These are phyloP conservation scores for Emys orbicularis DNA, from an alignment of 2,797 vertebrate genomes.

Conservation along the genomic window DNA sequence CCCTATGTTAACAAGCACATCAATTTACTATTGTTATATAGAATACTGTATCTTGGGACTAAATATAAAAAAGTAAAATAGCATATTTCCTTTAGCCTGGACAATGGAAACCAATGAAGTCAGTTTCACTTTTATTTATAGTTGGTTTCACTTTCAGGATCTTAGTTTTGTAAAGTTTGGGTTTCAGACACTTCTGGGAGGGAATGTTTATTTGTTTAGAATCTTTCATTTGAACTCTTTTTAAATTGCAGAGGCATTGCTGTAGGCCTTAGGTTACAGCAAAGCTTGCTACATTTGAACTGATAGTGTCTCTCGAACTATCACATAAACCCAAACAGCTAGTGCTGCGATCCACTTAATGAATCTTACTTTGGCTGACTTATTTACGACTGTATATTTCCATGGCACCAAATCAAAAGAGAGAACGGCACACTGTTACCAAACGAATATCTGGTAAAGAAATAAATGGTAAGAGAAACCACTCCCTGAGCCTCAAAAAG, in stretches of 20 bases:
- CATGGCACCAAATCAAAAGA: neutral
- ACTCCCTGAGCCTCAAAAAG: neutral
- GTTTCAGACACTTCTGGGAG: neutral
- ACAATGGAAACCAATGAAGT: neutral
- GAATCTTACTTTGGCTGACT: neutral
- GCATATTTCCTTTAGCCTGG: neutral
- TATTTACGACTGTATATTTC: neutral
- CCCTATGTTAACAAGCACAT: neutral
- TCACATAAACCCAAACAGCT: neutral
- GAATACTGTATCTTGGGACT: neutral
- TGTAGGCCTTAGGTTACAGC: neutral
- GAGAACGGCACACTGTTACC: neutral
- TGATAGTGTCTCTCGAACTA: neutral
- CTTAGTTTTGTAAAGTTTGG: neutral
- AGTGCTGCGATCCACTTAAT: neutral
- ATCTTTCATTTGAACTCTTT: neutral
- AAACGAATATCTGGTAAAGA: neutral
- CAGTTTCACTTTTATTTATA: neutral
- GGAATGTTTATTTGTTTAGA: neutral
- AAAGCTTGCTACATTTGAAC: neutral
- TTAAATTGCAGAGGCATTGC: neutral
- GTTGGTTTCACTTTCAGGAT: neutral
- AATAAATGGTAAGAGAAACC: neutral
- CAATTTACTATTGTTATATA: neutral
- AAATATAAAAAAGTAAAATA: neutral